phyloP scores from a whole-genome alignment of 2,888 invertebrate genomes.

The Eremobia ochroleuca region DNA sequence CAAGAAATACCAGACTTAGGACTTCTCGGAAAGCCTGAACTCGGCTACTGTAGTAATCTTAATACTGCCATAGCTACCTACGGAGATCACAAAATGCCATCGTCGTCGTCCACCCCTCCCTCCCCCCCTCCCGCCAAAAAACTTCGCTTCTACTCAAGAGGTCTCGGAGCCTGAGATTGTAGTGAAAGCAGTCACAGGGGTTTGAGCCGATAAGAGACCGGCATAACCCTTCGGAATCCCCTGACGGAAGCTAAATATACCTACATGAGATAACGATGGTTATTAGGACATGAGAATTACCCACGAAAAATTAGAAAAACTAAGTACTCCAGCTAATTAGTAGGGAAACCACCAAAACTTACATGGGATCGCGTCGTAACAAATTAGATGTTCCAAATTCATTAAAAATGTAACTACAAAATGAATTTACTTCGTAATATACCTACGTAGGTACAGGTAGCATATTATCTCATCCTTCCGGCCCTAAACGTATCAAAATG shows the following conservation, averaged over 20 bases:
- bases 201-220: not conserved
- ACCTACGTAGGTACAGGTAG: constrained; percentile 46
- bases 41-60: not conserved
- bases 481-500: constrained; percentile 71
- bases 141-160: not conserved
- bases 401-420: constrained; percentile 26
- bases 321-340: not conserved
- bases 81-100: too few species aligned
- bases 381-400: not conserved
- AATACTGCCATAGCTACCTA: not conserved
- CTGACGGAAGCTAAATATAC: not conserved
- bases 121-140: too few species aligned
- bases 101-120: too few species aligned
- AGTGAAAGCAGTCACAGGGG: not conserved
- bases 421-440: constrained; percentile 29
- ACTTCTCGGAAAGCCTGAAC: not conserved
- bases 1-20: not conserved
- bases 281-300: not conserved
- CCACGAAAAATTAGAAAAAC: not conserved
- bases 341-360: not conserved
- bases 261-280: not conserved
- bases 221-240: not conserved
- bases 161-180: not conserved
- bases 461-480: constrained; percentile 70
- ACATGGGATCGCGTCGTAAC: not conserved